These are phyloP conservation scores for Hypocryptadius cinnamomeus DNA, from an alignment of 2,113 vertebrate genomes.

Conservation along the genomic window DNA sequence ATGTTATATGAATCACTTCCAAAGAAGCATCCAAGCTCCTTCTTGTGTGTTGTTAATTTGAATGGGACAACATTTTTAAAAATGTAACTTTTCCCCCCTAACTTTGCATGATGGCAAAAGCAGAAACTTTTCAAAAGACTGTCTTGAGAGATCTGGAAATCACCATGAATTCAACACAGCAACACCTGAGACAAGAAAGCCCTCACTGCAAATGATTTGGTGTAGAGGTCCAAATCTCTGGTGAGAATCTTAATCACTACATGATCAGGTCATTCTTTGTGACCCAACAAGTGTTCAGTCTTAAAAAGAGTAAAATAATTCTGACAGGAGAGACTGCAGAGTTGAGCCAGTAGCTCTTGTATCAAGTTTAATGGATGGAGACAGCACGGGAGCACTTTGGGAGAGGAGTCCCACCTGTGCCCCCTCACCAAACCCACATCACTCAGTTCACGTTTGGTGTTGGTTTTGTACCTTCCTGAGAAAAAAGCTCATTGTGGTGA, in stretches of 20 bases:
- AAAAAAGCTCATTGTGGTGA: not conserved
- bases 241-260: not conserved
- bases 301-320: not conserved
- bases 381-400: not conserved
- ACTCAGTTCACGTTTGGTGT: not conserved
- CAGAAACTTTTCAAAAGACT: not conserved
- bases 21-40: not conserved
- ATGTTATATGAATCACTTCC: not conserved
- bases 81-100: rapidly evolving
- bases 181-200: not conserved
- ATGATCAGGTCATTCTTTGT: not conserved
- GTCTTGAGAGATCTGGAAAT: not conserved
- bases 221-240: not conserved
- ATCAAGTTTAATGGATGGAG: not conserved
- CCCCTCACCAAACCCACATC: not conserved
- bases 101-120: not conserved
- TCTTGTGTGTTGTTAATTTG: not conserved
- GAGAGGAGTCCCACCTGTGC: not conserved
- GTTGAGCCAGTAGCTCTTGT: not conserved
- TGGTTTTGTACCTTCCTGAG: not conserved
- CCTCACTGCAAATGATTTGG: not conserved
- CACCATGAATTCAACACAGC: not conserved
- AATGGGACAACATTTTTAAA: not conserved
- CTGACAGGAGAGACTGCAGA: not conserved
- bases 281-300: not conserved